Evolutionary conservation across 1,140 invertebrate genomes (phyloP), one percentile per base, ranked within the genome.

Genomic region (Meloidogyne floridensis): DNA sequence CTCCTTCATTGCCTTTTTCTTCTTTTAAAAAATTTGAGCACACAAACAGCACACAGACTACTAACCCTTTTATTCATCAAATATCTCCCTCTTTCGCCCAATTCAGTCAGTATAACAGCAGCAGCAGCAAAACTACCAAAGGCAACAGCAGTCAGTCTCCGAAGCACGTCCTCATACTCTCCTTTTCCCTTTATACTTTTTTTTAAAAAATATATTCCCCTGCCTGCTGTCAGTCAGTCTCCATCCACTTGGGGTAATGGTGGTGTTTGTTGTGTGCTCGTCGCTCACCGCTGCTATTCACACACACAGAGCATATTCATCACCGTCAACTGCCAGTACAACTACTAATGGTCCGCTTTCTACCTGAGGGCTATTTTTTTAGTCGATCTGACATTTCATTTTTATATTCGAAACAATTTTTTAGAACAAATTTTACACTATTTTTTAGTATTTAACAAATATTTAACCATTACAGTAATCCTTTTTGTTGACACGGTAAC

Each of bases 101-200:
- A 65, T n/a, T 65, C 59, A 65, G 15, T 65, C 59, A 59, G 56
- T 59, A 59, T 59, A 59, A 59, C 11, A n/a, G 15, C 59, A 65
- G 15, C 59, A 65, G 15, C 59, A 65, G 15, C 59, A 65, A 65
- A 65, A 65, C 59, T 65, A 65, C 59, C 59, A 65, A 65, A 65
- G 59, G 59, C 59, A 65, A 65, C 59, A 65, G 59, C 59, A 65
- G 59, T 65, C 59, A 65, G 59, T 65, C 59, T n/a, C 32, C 32
- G 59, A 65, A 65, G 59, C 59, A 65, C 59, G 59, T 65, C 59
- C 59, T 65, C 59, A 65, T n/a, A 65, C 15, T n/a, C 59, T 65
- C 8, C 15, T 65, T 65, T n/a, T 13, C 11, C 56, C 56, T 59
- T 59, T 56, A 56, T 56, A 32, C 47, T 47, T 59, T 54, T 11